These are phyloP conservation scores for Rhegmatorhina hoffmannsi DNA, from an alignment of 2,113 vertebrate genomes.

Conservation along the genomic window DNA sequence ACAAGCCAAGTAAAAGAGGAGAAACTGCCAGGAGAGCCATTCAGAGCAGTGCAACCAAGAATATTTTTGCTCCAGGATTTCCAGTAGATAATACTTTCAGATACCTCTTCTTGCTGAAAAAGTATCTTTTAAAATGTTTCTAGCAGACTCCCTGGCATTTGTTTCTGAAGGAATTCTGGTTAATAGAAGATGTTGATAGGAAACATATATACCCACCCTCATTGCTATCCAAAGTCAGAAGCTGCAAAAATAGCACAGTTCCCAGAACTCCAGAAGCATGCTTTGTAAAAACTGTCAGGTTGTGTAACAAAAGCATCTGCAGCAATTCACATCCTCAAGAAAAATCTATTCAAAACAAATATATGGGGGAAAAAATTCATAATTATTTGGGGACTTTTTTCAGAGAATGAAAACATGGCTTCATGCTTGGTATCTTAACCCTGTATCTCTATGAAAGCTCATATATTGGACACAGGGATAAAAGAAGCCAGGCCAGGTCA, in stretches of 20 bases:
- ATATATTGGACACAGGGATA: background rate
- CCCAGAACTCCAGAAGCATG: background rate
- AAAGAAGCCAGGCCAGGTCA: background rate
- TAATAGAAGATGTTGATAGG: background rate
- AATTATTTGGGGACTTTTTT: background rate
- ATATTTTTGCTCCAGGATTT: slow-evolving; percentile 1
- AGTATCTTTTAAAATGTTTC: background rate
- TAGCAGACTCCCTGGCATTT: background rate
- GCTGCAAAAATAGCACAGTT: background rate
- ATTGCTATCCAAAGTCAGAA: background rate
- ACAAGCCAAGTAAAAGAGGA: background rate
- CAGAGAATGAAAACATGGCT: background rate
- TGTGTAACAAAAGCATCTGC: background rate
- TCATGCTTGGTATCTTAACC: background rate
- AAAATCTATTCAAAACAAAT: background rate
- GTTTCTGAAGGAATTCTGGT: background rate
- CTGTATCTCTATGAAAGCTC: background rate
- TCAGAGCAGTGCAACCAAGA: background rate
- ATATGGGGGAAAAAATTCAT: background rate
- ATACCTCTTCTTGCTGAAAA: background rate
- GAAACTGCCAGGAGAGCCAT: background rate
- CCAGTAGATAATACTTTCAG: background rate
- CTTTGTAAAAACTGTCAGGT: background rate
- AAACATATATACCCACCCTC: background rate
- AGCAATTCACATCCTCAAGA: background rate